A percentile compares a stretch with the other conserved stretches of the same genome.
Evolutionary conservation across 2,113 vertebrate genomes (phyloP).

Genomic region (Notothenia rossii): DNA sequence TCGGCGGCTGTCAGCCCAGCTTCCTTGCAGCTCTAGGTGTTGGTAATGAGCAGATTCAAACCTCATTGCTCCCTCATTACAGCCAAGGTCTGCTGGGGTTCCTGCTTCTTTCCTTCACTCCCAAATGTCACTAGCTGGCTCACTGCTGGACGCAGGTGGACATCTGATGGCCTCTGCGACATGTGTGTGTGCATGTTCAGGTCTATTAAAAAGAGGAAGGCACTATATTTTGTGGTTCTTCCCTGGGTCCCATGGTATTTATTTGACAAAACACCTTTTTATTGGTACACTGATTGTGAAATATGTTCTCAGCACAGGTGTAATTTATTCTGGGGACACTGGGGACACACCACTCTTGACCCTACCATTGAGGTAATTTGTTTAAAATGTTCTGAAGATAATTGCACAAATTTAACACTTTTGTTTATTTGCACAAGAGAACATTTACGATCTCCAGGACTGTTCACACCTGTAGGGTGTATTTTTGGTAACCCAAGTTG

Average conservation of each 20-base stretch:
- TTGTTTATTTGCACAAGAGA: no score
- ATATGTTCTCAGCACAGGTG: no score
- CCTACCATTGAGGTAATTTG: not conserved
- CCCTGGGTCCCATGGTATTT: not conserved
- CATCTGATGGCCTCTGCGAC: slow-evolving; percentile 17
- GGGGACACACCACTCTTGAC: no score
- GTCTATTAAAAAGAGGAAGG: not conserved
- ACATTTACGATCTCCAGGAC: no score
- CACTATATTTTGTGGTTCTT: not conserved
- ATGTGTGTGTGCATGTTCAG: not conserved
- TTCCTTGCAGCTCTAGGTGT: slow-evolving; percentile 54
- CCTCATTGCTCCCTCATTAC: slow-evolving; percentile 75
- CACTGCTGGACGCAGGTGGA: slow-evolving; percentile 45
- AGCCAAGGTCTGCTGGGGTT: slow-evolving; percentile 55
- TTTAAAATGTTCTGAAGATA: no score
- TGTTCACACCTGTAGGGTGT: no score
- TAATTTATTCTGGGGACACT: no score
- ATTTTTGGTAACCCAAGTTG: no score
- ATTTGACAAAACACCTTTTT: not conserved
- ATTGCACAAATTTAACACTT: no score
- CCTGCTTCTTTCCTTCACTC: slow-evolving; percentile 47
- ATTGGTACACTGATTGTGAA: not conserved
- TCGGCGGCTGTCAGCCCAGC: slow-evolving; percentile 39
- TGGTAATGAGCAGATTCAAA: slow-evolving; percentile 72
- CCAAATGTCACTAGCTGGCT: slow-evolving; percentile 58